phyloP scores from a whole-genome alignment of 2,113 vertebrate genomes.

The Nycticorax nycticorax region DNA sequence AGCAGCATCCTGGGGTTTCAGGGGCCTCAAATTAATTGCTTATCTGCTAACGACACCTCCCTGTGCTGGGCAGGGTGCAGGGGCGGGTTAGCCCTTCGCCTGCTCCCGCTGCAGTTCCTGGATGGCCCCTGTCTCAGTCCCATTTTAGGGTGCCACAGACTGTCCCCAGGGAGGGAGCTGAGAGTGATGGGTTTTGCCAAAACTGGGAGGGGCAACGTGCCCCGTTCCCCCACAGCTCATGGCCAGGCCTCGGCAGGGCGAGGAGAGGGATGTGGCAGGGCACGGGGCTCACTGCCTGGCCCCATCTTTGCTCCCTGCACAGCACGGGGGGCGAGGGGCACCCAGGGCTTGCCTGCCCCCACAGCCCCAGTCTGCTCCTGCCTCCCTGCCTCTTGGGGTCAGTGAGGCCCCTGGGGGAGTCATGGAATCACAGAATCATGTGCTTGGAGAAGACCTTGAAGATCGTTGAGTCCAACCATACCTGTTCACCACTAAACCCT shows the following conservation, averaged over 20 bases:
- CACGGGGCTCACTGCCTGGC: not conserved
- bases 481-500: too few species aligned
- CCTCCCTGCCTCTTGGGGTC: too few species aligned
- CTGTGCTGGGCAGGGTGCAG: not conserved
- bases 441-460: too few species aligned
- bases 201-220: rapidly evolving
- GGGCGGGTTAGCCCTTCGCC: not conserved
- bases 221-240: rapidly evolving
- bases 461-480: too few species aligned
- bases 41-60: not conserved
- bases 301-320: not conserved
- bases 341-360: not conserved
- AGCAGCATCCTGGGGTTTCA: not conserved
- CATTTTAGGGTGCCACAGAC: not conserved
- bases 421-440: too few species aligned
- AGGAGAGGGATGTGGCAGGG: not conserved
- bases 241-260: rapidly evolving
- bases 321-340: not conserved
- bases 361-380: not conserved
- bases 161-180: not conserved
- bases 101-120: rapidly evolving
- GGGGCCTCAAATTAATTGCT: not conserved
- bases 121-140: not conserved
- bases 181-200: not conserved
- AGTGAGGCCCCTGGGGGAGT: too few species aligned